Base-by-base conservation (phyloP, 1,140 invertebrate species). In the Drosophila bocqueti region DNA sequence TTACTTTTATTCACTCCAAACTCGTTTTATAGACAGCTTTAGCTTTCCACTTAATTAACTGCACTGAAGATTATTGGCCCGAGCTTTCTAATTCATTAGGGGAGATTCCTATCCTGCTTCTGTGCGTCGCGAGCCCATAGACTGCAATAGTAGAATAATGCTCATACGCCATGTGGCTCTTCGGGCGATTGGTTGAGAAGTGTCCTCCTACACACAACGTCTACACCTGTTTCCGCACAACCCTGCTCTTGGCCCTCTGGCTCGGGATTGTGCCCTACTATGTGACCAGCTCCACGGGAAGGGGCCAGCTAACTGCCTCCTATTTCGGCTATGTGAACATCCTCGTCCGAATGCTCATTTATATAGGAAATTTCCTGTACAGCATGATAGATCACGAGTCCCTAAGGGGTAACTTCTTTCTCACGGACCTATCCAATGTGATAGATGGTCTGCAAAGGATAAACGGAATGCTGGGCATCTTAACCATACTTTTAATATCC, bases 111-210 rank as follows among this genome's bases (percentile, higher is more conserved):
- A 61, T 73, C 54, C 10, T 16, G 15, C 36, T 26, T n/a, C 2
- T 5, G 7, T 24, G 13, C n/a, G 9, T 40, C 15, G 9, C 16
- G 4, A 21, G n/a, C 31, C 29, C 21, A 21, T 8, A 3, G n/a
- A 1, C 21, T 40, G 15, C 34, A 13, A 36, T 36, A 7, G 42
- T 2, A 31, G 4, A 54, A 57, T 63, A 58, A 49, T 61, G 50
- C 47, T 63, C 80, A 87, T 81, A 90, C 81, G 87, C 78, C 76
- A 80, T 90, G 85, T 55, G 81, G 71, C 67, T 84, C 24, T 57
- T 78, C 47, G 36, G 29, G 43, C 72, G 66, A 52, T 55, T 87
- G 47, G 72, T 66, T 45, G 34, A 26, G 5, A 52, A 65, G 4
- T 24, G 21, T 50, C 72, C 40, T 50, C 72, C 40, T 29, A 71